Evolutionary conservation across 1,140 invertebrate species (phyloP).

Genomic region (Hylaeus volcanicus): DNA sequence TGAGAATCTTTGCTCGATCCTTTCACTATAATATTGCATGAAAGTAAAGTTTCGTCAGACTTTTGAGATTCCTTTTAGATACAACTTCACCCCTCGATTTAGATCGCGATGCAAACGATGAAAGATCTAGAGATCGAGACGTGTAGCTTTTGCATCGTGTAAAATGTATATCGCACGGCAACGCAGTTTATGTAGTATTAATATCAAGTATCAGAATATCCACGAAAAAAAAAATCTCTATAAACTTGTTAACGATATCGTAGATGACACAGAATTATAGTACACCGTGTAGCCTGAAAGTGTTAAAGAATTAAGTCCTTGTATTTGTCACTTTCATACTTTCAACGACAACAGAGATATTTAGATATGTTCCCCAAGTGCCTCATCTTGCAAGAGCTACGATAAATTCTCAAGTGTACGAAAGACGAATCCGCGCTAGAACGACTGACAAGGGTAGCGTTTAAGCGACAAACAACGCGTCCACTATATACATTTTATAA

Average conservation of each 20-base stretch:
- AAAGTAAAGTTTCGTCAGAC: too few species aligned
- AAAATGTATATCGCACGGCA: not conserved
- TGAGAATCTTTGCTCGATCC: not conserved
- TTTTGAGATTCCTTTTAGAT: too few species aligned
- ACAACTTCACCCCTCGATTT: too few species aligned
- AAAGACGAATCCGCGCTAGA: constrained; percentile 44
- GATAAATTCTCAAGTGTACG: constrained; percentile 17
- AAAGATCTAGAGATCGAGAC: not conserved
- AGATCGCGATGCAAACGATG: not conserved
- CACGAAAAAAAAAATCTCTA: not conserved
- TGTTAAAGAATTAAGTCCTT: too few species aligned
- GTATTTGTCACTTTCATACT: not conserved
- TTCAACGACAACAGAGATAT: not conserved
- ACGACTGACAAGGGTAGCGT: constrained; percentile 46
- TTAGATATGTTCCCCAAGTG: not conserved
- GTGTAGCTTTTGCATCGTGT: not conserved
- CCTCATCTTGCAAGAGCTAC: not conserved
- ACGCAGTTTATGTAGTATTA: too few species aligned
- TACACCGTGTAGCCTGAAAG: not conserved
- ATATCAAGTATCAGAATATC: too few species aligned
- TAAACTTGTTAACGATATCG: not conserved
- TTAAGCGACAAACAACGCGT: not conserved
- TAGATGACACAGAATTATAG: not conserved
- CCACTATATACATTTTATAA: constrained; percentile 12
- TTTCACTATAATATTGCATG: too few species aligned